Evolutionary conservation across 2,797 vertebrate genomes (phyloP).

Genomic region (Spinus pinus): DNA sequence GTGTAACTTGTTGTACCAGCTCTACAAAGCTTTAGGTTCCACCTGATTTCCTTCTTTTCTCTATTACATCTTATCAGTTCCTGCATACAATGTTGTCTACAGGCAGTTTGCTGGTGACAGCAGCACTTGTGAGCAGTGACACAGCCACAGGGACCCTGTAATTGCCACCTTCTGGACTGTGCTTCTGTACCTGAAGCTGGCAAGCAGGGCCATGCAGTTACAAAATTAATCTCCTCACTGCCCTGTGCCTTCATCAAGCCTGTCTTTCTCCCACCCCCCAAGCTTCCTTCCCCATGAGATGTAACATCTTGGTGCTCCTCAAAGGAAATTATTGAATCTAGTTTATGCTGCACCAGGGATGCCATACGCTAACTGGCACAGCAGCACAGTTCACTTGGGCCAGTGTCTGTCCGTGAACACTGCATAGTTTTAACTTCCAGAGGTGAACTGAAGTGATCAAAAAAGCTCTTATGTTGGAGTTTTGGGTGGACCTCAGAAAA

Average conservation of each 20-base stretch:
- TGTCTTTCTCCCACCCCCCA: not conserved
- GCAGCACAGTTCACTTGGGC: not conserved
- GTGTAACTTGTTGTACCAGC: not conserved
- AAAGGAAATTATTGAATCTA: not conserved
- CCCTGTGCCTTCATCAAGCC: not conserved
- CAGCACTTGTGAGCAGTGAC: not conserved
- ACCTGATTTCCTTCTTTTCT: not conserved
- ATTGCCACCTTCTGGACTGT: not conserved
- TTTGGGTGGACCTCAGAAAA: not conserved
- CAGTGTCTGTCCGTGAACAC: not conserved
- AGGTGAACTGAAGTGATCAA: not conserved
- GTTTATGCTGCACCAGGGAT: not conserved
- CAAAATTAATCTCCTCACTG: not conserved
- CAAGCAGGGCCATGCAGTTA: accelerated
- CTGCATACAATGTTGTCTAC: accelerated
- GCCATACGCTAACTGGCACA: not conserved
- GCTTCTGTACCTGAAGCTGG: not conserved
- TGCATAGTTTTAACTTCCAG: not conserved
- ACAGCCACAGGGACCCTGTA: not conserved
- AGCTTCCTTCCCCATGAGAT: not conserved
- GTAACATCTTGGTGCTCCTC: not conserved
- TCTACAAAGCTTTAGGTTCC: not conserved
- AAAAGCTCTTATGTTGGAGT: not conserved
- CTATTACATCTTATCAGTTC: not conserved
- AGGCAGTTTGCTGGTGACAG: not conserved